A percentile compares a stretch with the other conserved stretches of the same genome.
Evolutionary conservation across 2,888 invertebrate species (phyloP).

Genomic region (Scotopteryx bipunctaria): DNA sequence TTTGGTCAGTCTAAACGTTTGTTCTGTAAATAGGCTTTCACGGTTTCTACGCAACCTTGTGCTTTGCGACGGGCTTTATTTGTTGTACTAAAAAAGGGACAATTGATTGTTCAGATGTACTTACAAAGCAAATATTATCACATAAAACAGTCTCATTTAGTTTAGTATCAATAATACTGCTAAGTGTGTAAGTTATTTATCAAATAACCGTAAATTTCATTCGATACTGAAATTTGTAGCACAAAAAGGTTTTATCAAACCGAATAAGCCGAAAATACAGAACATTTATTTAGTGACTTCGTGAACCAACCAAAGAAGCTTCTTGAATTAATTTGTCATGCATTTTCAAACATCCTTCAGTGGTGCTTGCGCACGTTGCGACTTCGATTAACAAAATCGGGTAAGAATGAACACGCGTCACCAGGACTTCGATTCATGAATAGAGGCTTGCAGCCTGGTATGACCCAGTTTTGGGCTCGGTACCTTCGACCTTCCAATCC

Average conservation of each 20-base stretch:
- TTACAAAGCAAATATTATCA: neutral
- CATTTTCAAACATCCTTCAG: slow-evolving; percentile 45
- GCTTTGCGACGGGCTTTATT: neutral
- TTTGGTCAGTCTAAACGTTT: slow-evolving; percentile 11
- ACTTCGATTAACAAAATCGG: slow-evolving; percentile 61
- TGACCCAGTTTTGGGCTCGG: slow-evolving; percentile 86
- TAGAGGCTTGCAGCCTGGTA: slow-evolving; percentile 85
- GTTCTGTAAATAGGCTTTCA: slow-evolving; percentile 1
- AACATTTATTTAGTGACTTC: no score
- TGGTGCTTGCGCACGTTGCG: slow-evolving; percentile 31
- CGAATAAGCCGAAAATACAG: no score
- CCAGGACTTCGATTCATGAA: slow-evolving; percentile 82
- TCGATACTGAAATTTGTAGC: no score
- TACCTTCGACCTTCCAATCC: slow-evolving; percentile 38
- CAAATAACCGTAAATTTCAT: no score
- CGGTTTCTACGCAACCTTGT: slow-evolving; percentile 2
- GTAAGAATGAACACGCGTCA: slow-evolving; percentile 77
- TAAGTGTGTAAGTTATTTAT: no score
- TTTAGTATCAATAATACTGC: no score
- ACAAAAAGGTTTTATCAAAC: no score
- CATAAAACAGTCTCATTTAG: no score
- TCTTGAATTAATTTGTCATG: neutral
- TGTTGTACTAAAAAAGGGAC: neutral
- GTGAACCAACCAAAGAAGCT: no score
- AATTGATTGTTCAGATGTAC: neutral